These are phyloP conservation scores for Melanchra persicariae DNA, from an alignment of 2,888 invertebrate genomes.

Conservation along the genomic window DNA sequence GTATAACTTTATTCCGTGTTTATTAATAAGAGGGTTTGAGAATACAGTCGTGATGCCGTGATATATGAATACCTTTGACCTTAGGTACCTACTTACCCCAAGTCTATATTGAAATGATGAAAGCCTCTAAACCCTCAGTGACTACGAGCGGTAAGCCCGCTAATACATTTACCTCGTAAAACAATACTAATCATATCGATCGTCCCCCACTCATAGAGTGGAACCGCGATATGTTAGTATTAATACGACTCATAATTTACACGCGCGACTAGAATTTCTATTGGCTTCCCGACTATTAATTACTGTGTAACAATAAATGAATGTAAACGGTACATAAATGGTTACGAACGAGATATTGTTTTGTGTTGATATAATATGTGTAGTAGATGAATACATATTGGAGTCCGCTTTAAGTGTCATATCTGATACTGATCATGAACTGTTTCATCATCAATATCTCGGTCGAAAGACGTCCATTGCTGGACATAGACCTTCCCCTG, in stretches of 20 bases:
- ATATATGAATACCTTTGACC: too few species aligned
- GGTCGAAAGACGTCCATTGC: too few species aligned
- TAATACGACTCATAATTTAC: slow-evolving; percentile 54
- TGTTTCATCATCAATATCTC: too few species aligned
- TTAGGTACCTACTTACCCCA: not conserved
- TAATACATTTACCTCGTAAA: slow-evolving; percentile 45
- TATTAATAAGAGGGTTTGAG: too few species aligned
- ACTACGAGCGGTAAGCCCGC: slow-evolving; percentile 17
- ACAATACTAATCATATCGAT: slow-evolving; percentile 43
- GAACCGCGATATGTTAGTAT: slow-evolving; percentile 23
- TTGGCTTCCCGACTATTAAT: slow-evolving; percentile 48
- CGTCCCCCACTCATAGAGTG: slow-evolving; percentile 1
- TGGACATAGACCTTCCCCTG: too few species aligned
- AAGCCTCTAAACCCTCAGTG: not conserved
- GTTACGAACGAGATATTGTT: slow-evolving; percentile 14
- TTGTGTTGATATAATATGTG: not conserved
- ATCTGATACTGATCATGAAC: not conserved
- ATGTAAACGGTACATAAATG: slow-evolving; percentile 39
- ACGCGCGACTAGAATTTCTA: slow-evolving; percentile 31
- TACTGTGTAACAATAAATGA: slow-evolving; percentile 31
- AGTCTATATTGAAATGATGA: not conserved
- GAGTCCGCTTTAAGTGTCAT: not conserved
- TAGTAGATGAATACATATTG: not conserved
- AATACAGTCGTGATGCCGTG: too few species aligned
- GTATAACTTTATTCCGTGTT: too few species aligned